These are phyloP conservation scores for Prolemur simus DNA, from an alignment of 2,113 vertebrate genomes.

Conservation along the genomic window DNA sequence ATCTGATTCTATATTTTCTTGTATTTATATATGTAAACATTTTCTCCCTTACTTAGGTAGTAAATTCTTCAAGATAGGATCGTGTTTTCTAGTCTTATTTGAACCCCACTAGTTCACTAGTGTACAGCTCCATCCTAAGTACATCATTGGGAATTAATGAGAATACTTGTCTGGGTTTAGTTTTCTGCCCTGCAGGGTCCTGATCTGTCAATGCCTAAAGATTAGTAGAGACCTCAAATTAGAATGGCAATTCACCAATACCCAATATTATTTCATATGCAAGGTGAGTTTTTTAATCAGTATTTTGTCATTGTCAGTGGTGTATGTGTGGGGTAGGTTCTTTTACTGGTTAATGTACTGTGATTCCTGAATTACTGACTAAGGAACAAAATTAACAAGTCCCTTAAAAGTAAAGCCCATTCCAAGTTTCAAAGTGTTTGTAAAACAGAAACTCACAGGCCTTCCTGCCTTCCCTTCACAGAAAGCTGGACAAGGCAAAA, in stretches of 20 bases:
- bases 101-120: neutral
- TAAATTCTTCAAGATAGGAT: neutral
- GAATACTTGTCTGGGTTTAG: neutral
- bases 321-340: neutral
- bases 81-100: neutral
- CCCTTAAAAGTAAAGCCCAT: neutral
- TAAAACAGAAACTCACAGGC: neutral
- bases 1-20: neutral
- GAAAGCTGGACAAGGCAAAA: neutral
- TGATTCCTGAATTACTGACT: neutral
- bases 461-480: neutral
- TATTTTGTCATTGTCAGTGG: neutral
- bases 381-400: neutral
- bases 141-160: neutral
- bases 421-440: neutral
- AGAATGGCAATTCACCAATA: neutral
- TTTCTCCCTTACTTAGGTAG: neutral
- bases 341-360: neutral
- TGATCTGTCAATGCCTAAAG: neutral
- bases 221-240: neutral
- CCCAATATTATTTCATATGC: neutral
- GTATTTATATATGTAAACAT: neutral
- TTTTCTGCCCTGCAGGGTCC: neutral
- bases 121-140: neutral
- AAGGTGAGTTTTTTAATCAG: slow-evolving; percentile 2